These are phyloP conservation scores for Oxyruncus cristatus DNA, from an alignment of 2,113 vertebrate genomes.

Conservation along the genomic window DNA sequence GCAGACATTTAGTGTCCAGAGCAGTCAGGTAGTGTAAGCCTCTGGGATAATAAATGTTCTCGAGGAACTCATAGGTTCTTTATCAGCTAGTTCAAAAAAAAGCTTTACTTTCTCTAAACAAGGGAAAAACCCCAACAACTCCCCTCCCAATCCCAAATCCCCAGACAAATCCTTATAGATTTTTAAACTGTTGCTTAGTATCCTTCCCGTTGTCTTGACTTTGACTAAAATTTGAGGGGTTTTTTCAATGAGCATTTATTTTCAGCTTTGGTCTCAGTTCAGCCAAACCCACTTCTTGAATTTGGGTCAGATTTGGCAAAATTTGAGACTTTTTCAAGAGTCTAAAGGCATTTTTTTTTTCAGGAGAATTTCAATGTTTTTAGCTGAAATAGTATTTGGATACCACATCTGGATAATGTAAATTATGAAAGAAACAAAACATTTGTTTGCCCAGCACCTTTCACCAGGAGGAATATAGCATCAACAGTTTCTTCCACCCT, in stretches of 20 bases:
- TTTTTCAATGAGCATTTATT: neutral
- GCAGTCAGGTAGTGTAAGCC: neutral
- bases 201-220: neutral
- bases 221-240: neutral
- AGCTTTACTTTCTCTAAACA: neutral
- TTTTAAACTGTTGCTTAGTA: neutral
- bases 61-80: neutral
- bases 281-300: neutral
- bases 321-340: neutral
- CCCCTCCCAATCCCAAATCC: neutral
- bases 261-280: neutral
- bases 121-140: fast-evolving
- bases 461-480: neutral
- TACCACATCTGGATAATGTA: neutral
- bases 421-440: neutral
- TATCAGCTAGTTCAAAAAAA: neutral
- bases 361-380: neutral
- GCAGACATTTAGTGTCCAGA: neutral
- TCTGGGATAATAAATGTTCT: neutral
- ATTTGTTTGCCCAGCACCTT: fast-evolving
- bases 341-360: fast-evolving
- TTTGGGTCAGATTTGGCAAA: neutral
- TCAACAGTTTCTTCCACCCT: neutral
- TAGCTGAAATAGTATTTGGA: neutral
- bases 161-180: neutral